Conservation (phyloP, 92 coral and sea anemone species). For the Parazoanthus atlanticus region DNA sequence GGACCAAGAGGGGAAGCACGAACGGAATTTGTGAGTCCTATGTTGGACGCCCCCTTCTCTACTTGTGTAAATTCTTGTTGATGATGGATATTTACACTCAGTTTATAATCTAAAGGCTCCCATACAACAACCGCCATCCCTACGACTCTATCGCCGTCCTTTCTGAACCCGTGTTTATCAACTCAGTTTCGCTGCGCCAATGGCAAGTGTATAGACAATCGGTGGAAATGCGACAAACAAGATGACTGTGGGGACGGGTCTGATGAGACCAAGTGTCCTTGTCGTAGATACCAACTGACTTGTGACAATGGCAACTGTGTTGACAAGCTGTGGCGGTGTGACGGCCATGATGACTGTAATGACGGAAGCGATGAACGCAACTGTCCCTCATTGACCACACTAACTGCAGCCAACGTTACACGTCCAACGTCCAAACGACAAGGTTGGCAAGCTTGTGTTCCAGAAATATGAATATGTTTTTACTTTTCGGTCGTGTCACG, state of each 20-base stretch:
- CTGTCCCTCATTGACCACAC: constrained; percentile 44
- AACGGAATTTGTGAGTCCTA: not conserved
- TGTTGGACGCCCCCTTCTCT: not conserved
- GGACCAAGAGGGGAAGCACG: too few species aligned
- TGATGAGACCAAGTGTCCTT: constrained; percentile 87
- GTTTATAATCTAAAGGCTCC: not conserved
- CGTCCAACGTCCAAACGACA: constrained; percentile 14
- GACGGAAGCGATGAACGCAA: constrained; percentile 88
- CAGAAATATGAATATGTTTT: not conserved
- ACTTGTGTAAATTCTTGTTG: not conserved
- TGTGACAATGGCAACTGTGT: constrained; percentile 85
- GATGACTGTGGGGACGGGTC: constrained; percentile 90
- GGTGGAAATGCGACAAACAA: constrained; percentile 69
- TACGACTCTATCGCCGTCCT: constrained; percentile 43
- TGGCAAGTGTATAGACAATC: constrained; percentile 68
- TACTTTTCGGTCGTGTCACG: not conserved
- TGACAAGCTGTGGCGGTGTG: constrained; percentile 70
- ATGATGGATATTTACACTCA: not conserved
- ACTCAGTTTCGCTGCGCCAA: constrained; percentile 72
- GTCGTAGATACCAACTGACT: constrained; percentile 56
- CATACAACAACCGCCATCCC: constrained; percentile 37
- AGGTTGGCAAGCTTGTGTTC: not conserved
- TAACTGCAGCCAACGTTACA: not conserved
- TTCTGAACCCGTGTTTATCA: constrained; percentile 38
- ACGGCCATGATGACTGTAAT: constrained; percentile 83